Conservation (phyloP, 2,113 vertebrate species). For the Rhombomys opimus region DNA sequence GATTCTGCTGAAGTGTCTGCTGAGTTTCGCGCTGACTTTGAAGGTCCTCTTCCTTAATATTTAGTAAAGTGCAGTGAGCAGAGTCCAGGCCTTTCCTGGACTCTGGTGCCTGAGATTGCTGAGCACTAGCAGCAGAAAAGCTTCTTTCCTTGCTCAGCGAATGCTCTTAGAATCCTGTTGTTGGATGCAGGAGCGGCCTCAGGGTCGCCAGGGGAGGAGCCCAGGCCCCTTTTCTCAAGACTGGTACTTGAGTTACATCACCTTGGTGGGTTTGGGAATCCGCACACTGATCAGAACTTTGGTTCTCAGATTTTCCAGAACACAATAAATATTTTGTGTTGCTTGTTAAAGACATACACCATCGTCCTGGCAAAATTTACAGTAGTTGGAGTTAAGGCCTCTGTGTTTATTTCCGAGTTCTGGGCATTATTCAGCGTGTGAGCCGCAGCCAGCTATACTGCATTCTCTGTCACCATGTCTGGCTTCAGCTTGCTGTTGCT, state of each 20-base stretch:
- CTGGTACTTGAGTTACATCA: background rate
- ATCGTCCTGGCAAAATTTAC: slow-evolving; percentile 3
- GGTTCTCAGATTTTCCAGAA: background rate
- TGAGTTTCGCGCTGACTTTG: slow-evolving; percentile 68
- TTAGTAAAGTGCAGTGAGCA: slow-evolving; percentile 75
- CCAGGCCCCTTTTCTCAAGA: no score
- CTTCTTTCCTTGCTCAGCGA: slow-evolving; percentile 76
- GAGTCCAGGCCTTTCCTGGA: slow-evolving; percentile 59
- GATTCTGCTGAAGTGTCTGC: slow-evolving; percentile 72
- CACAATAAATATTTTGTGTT: background rate
- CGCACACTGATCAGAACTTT: background rate
- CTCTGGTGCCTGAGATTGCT: slow-evolving; percentile 51
- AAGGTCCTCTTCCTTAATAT: slow-evolving; percentile 75
- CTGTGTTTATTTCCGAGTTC: slow-evolving; percentile 55
- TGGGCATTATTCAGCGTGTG: background rate
- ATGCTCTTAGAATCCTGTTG: background rate
- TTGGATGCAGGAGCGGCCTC: background rate
- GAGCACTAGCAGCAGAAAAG: slow-evolving; percentile 58
- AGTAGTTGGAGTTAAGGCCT: background rate
- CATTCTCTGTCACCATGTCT: background rate
- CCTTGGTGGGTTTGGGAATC: background rate
- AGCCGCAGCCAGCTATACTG: background rate
- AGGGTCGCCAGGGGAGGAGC: background rate
- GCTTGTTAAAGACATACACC: background rate
- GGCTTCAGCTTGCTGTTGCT: background rate